Base-by-base conservation (phyloP, 1,140 invertebrate species). In the Drosophila tristis region DNA sequence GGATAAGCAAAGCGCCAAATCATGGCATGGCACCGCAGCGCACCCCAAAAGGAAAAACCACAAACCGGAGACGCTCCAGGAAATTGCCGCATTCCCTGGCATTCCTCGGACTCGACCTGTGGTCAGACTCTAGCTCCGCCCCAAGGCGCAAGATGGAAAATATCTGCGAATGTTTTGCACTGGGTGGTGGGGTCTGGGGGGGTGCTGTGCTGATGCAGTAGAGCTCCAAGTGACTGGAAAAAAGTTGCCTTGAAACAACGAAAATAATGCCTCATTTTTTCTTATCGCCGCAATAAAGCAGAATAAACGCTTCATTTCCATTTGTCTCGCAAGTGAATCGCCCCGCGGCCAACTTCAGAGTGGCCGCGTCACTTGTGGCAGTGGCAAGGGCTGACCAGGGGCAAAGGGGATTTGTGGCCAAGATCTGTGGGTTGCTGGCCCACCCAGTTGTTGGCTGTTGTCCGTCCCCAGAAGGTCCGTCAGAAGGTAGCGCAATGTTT, bases 261-360 rank as follows among this genome's bases (percentile, higher is more conserved):
- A 90, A 39, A 90, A 90, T 87, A 79, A 86, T 87, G 81, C 87
- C 84, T 89, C 84, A 90, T 90, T 91, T 90, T 80, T 79, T 81
- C 87, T 91, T 91, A 91, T 91, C 86, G 79, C 90, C 53, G 86
- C 80, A 89, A 90, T 91, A 91, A 91, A 87, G 80, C 82, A 90
- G 87, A 74, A 91, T 90, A 90, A 91, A 91, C 80, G 78, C 87
- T 91, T 91, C 80, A 90, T 91, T 89, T 90, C 76, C 80, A 86
- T 91, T 91, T 91, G 80, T 90, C 81, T 86, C 75, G 78, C 80
- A 74, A 77, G 50, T 53, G 74, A 90, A 71, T 79, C 84, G 80
- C 80, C 87, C 80, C 67, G 76, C 54, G 77, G 84, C 80, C 72
- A 74, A 64, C 62, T 53, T 59, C 66, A 77, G 72, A 85, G 77